Conservation (phyloP, 2,797 vertebrate species). For the Channallabes apus region DNA sequence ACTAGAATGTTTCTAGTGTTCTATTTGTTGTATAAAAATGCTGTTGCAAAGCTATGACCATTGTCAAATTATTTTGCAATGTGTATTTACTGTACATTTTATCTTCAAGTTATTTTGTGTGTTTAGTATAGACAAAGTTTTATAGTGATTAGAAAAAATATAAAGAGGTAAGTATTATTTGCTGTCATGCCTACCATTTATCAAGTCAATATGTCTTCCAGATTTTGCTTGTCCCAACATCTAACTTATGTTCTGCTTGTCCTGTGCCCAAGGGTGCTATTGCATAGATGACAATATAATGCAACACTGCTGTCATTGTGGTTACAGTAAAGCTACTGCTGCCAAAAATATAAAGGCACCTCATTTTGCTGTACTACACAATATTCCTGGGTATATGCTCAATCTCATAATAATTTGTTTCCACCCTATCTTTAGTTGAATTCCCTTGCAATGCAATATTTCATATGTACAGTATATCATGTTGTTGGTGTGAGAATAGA, state of each 20-base stretch:
- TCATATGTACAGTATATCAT: neutral
- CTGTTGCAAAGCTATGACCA: neutral
- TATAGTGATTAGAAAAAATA: neutral
- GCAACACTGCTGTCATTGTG: neutral
- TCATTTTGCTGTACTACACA: neutral
- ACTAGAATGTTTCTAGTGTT: neutral
- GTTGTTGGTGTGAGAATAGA: neutral
- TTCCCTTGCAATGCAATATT: neutral
- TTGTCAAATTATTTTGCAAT: neutral
- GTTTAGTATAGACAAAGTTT: neutral
- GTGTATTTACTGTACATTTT: neutral
- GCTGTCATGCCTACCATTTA: neutral
- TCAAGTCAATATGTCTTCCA: neutral
- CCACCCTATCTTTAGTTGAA: constrained; percentile 6
- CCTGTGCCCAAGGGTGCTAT: neutral
- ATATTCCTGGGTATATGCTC: neutral
- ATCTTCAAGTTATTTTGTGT: neutral
- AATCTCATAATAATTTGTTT: neutral
- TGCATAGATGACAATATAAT: neutral
- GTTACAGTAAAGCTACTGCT: neutral
- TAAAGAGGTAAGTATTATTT: constrained; percentile 20
- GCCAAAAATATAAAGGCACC: neutral
- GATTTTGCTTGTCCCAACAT: neutral
- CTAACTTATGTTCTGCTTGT: constrained; percentile 8
- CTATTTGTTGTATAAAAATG: no score